Conservation (phyloP, 1,140 invertebrate species). For the Onthophagus taurus region DNA sequence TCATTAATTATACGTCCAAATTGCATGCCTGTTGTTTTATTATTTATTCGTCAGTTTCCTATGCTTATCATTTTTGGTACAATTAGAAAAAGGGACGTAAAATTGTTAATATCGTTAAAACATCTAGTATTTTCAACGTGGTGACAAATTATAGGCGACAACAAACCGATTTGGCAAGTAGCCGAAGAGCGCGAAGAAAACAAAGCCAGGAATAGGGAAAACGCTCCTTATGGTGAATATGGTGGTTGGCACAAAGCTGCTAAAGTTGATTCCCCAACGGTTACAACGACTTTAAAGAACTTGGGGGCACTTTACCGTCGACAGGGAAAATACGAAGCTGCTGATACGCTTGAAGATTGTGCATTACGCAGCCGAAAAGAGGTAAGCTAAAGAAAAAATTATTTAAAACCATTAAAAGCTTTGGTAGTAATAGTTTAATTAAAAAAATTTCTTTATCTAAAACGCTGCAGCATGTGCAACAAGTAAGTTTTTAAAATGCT, state of each 20-base stretch:
- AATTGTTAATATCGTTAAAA: too few relatives aligned
- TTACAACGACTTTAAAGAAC: conserved; percentile 95
- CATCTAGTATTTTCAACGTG: too few relatives aligned
- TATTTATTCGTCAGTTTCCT: too few relatives aligned
- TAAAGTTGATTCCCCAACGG: conserved; percentile 96
- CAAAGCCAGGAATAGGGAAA: conserved; percentile 85
- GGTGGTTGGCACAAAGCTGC: conserved; percentile 97
- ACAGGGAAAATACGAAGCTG: conserved; percentile 98
- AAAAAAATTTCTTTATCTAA: too few relatives aligned
- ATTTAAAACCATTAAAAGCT: too few relatives aligned
- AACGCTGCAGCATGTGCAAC: conserved; percentile 46
- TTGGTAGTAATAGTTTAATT: too few relatives aligned
- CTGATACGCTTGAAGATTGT: conserved; percentile 97
- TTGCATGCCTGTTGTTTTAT: too few relatives aligned
- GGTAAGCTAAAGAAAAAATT: too few relatives aligned
- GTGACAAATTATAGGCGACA: conserved; percentile 70
- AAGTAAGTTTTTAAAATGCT: conserved; percentile 43
- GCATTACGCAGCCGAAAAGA: conserved; percentile 88
- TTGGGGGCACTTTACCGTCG: conserved; percentile 92
- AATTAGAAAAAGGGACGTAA: too few relatives aligned
- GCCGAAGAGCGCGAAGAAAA: conserved; percentile 96
- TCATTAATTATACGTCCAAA: too few relatives aligned
- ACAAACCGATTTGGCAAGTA: conserved; percentile 99
- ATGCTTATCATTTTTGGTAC: too few relatives aligned
- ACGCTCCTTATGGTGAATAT: conserved; percentile 86